These are phyloP conservation scores for Lypha dubia DNA, from an alignment of 2,888 invertebrate species.

Conservation along the genomic window DNA sequence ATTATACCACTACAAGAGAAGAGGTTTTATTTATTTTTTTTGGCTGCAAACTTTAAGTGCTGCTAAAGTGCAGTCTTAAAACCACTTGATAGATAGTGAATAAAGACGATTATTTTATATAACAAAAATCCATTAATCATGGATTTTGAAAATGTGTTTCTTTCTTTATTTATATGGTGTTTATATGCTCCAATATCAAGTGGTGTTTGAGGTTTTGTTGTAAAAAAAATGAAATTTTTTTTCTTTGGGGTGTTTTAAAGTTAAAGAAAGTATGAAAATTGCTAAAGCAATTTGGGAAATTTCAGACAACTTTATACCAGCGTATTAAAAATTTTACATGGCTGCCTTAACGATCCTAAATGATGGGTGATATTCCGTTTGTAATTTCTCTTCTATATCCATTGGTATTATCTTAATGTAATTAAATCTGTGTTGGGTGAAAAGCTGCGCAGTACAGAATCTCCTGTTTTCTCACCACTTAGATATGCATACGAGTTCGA, in stretches of 20 bases:
- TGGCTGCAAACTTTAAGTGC: conserved; percentile 62
- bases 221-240: background rate
- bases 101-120: conserved; percentile 63
- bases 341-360: background rate
- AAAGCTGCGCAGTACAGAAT: too few species aligned
- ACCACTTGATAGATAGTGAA: conserved; percentile 58
- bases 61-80: conserved; percentile 69
- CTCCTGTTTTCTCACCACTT: too few species aligned
- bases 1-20: conserved; percentile 9
- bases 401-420: too few species aligned
- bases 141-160: conserved; percentile 37
- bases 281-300: background rate
- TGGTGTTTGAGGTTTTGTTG: conserved; percentile 34
- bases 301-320: background rate
- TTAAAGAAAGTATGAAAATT: conserved; percentile 3
- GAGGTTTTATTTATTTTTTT: conserved; percentile 12
- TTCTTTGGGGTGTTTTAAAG: conserved; percentile 11
- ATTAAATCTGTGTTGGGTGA: too few species aligned
- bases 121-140: conserved; percentile 69
- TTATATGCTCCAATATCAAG: conserved; percentile 58
- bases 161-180: conserved; percentile 29
- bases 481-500: too few species aligned
- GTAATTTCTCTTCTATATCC: too few species aligned
- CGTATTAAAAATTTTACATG: too few species aligned
- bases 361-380: too few species aligned